Evolutionary conservation across 2,113 vertebrate genomes (phyloP).

Genomic region (Climacteris rufus): DNA sequence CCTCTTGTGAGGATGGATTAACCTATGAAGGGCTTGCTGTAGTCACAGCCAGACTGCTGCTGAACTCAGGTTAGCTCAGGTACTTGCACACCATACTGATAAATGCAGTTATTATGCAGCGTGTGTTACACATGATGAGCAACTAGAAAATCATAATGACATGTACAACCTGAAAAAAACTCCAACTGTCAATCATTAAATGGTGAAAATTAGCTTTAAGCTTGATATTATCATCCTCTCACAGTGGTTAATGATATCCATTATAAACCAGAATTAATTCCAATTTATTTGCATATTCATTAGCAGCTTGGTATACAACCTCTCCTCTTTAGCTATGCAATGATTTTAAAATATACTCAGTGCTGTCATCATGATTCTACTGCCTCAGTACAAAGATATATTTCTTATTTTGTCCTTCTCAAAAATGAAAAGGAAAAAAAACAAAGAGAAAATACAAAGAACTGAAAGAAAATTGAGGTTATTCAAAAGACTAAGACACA

Average conservation of each 20-base stretch:
- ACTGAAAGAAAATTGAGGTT: not conserved
- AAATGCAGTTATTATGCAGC: not conserved
- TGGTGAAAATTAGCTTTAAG: constrained; percentile 4
- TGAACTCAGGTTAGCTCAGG: not conserved
- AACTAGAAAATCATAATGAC: not conserved
- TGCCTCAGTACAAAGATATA: not conserved
- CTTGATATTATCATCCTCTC: not conserved
- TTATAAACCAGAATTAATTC: constrained; percentile 22
- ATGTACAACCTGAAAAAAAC: not conserved
- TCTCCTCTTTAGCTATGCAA: not conserved
- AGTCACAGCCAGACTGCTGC: not conserved
- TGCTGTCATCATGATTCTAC: not conserved
- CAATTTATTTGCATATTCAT: constrained; percentile 4
- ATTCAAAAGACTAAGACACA: not conserved
- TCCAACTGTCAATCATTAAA: not conserved
- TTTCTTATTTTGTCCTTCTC: not conserved
- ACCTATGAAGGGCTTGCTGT: not conserved
- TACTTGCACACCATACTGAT: not conserved
- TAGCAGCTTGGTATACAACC: not conserved
- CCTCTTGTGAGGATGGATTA: not conserved
- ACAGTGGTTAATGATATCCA: not conserved
- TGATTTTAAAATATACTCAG: not conserved
- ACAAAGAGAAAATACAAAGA: not conserved
- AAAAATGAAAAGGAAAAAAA: not conserved
- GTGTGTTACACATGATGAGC: not conserved